These are phyloP conservation scores for Idaea biselata DNA, from an alignment of 2,888 invertebrate genomes.

Conservation along the genomic window DNA sequence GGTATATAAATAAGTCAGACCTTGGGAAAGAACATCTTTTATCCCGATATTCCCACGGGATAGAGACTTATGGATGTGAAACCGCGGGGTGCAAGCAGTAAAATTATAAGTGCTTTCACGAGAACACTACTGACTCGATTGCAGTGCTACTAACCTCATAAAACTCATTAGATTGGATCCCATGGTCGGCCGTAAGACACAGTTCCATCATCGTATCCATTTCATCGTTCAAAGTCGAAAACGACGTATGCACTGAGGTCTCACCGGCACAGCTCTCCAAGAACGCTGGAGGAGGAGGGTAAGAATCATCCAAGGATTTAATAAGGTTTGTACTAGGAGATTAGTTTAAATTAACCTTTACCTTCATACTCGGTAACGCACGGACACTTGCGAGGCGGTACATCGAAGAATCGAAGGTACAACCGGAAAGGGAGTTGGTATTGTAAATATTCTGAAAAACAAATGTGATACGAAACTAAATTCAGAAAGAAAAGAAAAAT, in stretches of 20 bases:
- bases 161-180: constrained; percentile 36
- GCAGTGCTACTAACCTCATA: constrained; percentile 36
- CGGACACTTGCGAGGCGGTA: constrained; percentile 32
- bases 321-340: not conserved
- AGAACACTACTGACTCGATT: too few species aligned
- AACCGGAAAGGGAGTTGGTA: constrained; percentile 54
- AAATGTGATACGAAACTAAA: not conserved
- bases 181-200: constrained; percentile 50
- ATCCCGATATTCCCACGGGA: too few species aligned
- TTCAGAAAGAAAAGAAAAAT: too few species aligned
- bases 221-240: constrained; percentile 27
- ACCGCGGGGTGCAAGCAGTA: too few species aligned
- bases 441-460: constrained; percentile 40
- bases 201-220: constrained; percentile 52
- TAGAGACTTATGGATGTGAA: too few species aligned
- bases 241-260: constrained; percentile 1
- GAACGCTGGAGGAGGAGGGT: constrained; percentile 11
- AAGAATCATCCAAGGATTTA: too few species aligned
- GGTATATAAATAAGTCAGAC: too few species aligned
- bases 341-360: constrained; percentile 11
- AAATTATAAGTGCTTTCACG: too few species aligned
- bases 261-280: constrained; percentile 17
- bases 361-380: constrained; percentile 31
- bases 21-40: too few species aligned
- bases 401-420: constrained; percentile 51